Conservation (phyloP, 2,113 vertebrate genomes). For the Mesoclemmys tuberculata region DNA sequence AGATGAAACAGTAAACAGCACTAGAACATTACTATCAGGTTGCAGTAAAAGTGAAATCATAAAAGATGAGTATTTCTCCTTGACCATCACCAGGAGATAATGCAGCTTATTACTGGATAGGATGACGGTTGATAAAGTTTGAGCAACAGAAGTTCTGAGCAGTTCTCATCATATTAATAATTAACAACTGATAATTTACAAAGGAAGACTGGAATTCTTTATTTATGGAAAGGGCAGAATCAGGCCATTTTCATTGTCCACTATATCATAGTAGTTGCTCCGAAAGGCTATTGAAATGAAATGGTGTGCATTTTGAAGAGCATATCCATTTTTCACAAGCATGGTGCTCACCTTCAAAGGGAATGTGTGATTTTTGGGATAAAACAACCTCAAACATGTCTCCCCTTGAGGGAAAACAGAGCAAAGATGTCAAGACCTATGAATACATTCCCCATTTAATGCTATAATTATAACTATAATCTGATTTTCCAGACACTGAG, state of each 20-base stretch:
- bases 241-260: conserved; percentile 16
- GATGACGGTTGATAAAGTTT: background rate
- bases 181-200: background rate
- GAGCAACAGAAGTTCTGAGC: conserved; percentile 22
- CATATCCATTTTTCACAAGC: background rate
- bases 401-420: background rate
- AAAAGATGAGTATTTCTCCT: conserved; percentile 1
- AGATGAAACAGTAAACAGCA: conserved; percentile 29
- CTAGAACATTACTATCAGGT: conserved; percentile 35
- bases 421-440: background rate
- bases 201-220: background rate
- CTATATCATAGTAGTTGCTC: background rate
- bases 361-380: background rate
- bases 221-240: conserved; percentile 3
- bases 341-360: background rate
- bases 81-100: background rate
- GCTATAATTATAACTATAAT: background rate
- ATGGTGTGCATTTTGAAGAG: background rate
- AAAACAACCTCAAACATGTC: background rate
- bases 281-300: background rate
- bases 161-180: background rate
- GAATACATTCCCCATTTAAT: background rate
- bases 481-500: background rate
- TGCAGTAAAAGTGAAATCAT: background rate
- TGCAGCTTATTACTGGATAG: background rate